Evolutionary conservation across 1,140 invertebrate species (phyloP), one percentile per base, ranked within the genome.

Genomic region (Phthorimaea operculella): DNA sequence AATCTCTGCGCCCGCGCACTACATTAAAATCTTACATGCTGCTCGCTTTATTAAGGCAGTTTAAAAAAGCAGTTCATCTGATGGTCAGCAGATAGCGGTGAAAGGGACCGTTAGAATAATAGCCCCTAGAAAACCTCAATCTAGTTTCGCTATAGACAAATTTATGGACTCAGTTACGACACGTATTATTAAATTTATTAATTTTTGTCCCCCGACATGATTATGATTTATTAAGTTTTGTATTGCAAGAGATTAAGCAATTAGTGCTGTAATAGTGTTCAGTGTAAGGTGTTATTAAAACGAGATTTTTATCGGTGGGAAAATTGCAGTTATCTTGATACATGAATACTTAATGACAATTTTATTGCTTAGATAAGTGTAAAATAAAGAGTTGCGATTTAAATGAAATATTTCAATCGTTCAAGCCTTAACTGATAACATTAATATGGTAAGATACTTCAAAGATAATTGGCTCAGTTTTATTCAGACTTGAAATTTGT

Each of bases 1-100:
- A 82, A 84, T 85, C 79, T 80, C 68, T 56, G 64, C 55, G 55
- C 63, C 54, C 57, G 72, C 63, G 72, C 62, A 74, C 66, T 62
- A 74, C 80, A 81, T 83, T 81, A 83, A 78, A 82, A 77, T 82
- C 71, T 79, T 76, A 79, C 74, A 79, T 77, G 76, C 70, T 72
- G 65, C 66, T 74, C 74, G 70, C 71, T 83, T 80, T 83, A 81
- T 79, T 79, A 79, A 83, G 70, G 74, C 71, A 77, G 66, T 75
- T 76, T 71, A 68, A 70, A 76, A 83, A 81, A 79, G 72, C 75
- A 75, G 77, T 79, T 72, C 75, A 70, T 68, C 70, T 63, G 81
- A 81, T 81, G 76, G 72, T 75, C 74, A 80, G 71, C 57, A 76
- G 81, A 84, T 84, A 83, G 73, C 79, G 76, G 79, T 82, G 79